Base-by-base conservation (phyloP, 2,113 vertebrate species). In the Uropsilus gracilis region DNA sequence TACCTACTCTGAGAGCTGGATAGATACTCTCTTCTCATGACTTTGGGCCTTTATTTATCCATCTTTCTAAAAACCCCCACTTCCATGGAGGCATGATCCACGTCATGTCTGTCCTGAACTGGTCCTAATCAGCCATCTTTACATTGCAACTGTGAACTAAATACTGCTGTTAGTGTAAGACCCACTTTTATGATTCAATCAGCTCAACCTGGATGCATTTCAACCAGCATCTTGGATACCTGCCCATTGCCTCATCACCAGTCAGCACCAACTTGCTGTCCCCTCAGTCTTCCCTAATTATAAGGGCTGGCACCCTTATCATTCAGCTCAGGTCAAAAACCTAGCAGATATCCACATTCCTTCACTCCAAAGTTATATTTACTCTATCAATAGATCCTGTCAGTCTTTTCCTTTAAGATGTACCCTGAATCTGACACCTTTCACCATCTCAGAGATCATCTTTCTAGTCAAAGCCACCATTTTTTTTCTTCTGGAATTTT, bases 51-150 rank as follows among this genome's bases (percentile, higher is more conserved):
- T 82, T 69, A 30, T 57, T 86, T 69, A 30, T 37, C 44, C 14
- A 13, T 83, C n/a, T 34, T 83, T 44, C 48, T 80, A 13, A 80
- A 37, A 20, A 59, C 73, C 7, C 32, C 5, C 13, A 3, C 5
- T 76, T 7, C 10, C 0, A 1, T 1, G 10, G 34, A 32, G 6
- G 1, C 16, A 4, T 16, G 4, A 2, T 1, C 17, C n/a, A 8
- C 0, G 0, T 55, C 17, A 22, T 34, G 55, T 24, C 73, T 55
- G 24, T 10, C 30, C n/a, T 1, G 0, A 1, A 14, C 7, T 10
- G 22, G 28, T 22, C 12, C 50, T 24, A 39, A 80, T 5, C 5
- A 7, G 0, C 1, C 20, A 11, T 8, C 42, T n/a, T 68, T 32
- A 5, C 18, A 8, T 6, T 7, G 48, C 57, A 37, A 16, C 34